phyloP scores from a whole-genome alignment of 1,140 invertebrate genomes.

The Nephila pilipes region DNA sequence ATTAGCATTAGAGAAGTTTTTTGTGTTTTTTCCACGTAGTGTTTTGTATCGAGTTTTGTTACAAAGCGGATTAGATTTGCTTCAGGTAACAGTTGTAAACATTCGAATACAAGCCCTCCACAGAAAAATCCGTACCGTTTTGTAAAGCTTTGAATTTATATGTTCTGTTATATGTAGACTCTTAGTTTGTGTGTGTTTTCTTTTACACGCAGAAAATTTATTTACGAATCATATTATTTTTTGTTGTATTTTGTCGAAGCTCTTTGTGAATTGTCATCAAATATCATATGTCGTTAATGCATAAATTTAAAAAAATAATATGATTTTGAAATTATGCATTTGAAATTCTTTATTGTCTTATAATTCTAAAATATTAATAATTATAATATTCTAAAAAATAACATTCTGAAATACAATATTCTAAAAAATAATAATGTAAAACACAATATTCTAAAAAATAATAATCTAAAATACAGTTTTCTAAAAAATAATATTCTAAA shows the following conservation, averaged over 20 bases:
- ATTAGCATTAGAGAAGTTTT: background rate
- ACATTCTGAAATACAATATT: too few relatives aligned
- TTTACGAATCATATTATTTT: background rate
- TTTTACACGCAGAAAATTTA: background rate
- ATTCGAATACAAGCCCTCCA: background rate
- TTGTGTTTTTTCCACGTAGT: background rate
- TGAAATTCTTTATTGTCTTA: background rate
- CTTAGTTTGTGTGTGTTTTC: background rate
- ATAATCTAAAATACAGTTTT: too few relatives aligned
- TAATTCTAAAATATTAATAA: too few relatives aligned
- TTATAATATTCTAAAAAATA: too few relatives aligned
- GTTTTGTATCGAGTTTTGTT: too few relatives aligned
- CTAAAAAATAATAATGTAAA: too few relatives aligned
- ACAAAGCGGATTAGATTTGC: background rate
- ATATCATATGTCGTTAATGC: background rate
- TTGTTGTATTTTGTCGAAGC: background rate
- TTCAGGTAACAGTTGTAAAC: background rate
- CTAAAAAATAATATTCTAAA: too few relatives aligned
- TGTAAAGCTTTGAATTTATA: background rate
- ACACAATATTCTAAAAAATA: too few relatives aligned
- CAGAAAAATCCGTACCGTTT: background rate
- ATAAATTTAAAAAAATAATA: background rate
- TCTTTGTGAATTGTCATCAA: background rate
- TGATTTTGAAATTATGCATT: background rate
- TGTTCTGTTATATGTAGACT: background rate